These are phyloP conservation scores for Calosoma granatense DNA, from an alignment of 1,140 invertebrate species.

Conservation along the genomic window DNA sequence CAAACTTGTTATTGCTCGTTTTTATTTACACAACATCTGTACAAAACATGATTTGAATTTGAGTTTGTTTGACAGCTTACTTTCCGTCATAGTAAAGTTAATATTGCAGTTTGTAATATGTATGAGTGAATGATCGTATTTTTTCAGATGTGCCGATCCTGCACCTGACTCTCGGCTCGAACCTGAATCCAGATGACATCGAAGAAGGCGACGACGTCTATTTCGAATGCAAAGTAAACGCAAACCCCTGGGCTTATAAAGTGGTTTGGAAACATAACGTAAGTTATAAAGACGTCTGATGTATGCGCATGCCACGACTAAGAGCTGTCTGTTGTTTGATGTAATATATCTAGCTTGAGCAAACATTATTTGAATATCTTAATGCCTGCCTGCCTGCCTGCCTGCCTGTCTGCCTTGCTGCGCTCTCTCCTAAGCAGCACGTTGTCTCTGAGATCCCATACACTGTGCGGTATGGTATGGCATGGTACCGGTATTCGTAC, in stretches of 20 bases:
- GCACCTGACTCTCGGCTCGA: slow-evolving; percentile 64
- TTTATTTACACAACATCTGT: no score
- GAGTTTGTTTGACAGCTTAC: no score
- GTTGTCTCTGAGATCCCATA: no score
- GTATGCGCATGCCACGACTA: not conserved
- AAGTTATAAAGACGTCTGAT: slow-evolving; percentile 39
- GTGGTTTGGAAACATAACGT: slow-evolving; percentile 88
- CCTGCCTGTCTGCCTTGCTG: no score
- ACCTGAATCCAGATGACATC: slow-evolving; percentile 77
- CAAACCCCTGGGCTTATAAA: slow-evolving; percentile 79
- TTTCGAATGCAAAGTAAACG: slow-evolving; percentile 77
- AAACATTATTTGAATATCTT: not conserved
- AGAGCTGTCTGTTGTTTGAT: not conserved
- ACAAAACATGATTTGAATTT: no score
- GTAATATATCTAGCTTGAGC: not conserved
- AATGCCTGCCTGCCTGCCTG: no score
- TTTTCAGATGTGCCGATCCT: slow-evolving; percentile 62
- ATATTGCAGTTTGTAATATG: not conserved
- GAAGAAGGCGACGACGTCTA: slow-evolving; percentile 85
- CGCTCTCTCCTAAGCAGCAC: no score
- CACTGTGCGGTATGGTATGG: no score
- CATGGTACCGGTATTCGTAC: no score
- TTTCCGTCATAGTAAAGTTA: no score
- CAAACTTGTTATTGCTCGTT: no score
- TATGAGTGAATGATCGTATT: slow-evolving; percentile 16